A percentile compares a stretch with the other conserved stretches of the same genome.
These are phyloP conservation scores for Saguinus imperator DNA, from an alignment of 2,113 vertebrate genomes.

Conservation along the genomic window DNA sequence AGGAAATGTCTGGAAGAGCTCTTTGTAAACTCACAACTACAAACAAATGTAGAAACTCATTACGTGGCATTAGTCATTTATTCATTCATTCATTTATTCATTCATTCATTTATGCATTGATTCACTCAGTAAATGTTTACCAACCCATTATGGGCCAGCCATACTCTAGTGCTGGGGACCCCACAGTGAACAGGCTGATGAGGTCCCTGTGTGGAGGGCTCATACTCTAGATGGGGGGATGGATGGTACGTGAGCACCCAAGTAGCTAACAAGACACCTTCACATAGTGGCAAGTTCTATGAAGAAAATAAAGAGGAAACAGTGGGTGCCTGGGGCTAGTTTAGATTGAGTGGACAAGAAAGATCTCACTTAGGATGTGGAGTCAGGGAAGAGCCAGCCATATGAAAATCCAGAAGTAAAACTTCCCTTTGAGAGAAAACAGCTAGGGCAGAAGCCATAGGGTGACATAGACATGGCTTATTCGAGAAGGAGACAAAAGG, in stretches of 20 bases:
- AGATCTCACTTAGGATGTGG: not conserved
- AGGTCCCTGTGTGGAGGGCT: not conserved
- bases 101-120: not conserved
- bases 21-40: not conserved
- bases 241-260: not conserved
- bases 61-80: not conserved
- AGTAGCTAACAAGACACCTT: not conserved
- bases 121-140: slow-evolving; percentile 27
- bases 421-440: not conserved
- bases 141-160: not conserved
- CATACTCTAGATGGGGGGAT: not conserved
- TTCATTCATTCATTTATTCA: slow-evolving; percentile 39
- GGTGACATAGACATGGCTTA: too few species aligned
- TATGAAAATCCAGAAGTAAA: not conserved
- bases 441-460: not conserved
- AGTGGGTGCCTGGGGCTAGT: accelerated
- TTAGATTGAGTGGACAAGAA: not conserved
- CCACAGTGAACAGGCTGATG: not conserved
- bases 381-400: not conserved
- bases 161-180: not conserved
- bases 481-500: too few species aligned
- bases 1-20: not conserved
- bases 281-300: not conserved
- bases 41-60: slow-evolving; percentile 24
- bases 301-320: accelerated